Conservation (phyloP, 2,113 vertebrate genomes). For the Hemiprocne comata region DNA sequence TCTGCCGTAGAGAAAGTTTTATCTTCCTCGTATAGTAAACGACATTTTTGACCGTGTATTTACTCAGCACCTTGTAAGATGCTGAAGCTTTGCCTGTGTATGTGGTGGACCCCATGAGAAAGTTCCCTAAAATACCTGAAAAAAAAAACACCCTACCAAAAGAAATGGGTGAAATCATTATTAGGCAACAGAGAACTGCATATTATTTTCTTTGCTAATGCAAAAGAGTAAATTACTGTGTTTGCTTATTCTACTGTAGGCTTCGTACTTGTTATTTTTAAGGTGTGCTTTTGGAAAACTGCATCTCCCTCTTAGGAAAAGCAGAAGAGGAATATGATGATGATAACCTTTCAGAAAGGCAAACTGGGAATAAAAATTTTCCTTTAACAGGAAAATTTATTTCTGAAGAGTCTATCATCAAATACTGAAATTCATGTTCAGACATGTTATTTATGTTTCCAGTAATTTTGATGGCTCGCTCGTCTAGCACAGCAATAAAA, state of each 20-base stretch:
- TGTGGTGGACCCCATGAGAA: conserved; percentile 6
- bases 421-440: neutral
- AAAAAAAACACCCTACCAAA: neutral
- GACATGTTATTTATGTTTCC: neutral
- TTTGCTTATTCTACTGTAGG: neutral
- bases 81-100: conserved; percentile 16
- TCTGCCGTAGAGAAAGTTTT: conserved; percentile 75
- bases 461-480: neutral
- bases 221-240: neutral
- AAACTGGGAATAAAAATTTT: conserved; percentile 31
- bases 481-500: neutral
- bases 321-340: neutral
- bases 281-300: conserved; percentile 17
- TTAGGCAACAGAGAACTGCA: neutral
- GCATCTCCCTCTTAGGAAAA: neutral
- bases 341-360: neutral
- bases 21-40: conserved; percentile 45
- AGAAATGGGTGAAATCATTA: neutral
- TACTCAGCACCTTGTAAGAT: conserved; percentile 43
- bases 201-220: neutral
- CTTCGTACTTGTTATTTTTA: conserved; percentile 34
- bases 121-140: conserved; percentile 60
- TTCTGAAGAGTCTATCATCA: neutral
- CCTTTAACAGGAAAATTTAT: neutral
- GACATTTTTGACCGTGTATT: conserved; percentile 55